Evolutionary conservation across 2,113 vertebrate species (phyloP).

Genomic region (Sceloporus undulatus): DNA sequence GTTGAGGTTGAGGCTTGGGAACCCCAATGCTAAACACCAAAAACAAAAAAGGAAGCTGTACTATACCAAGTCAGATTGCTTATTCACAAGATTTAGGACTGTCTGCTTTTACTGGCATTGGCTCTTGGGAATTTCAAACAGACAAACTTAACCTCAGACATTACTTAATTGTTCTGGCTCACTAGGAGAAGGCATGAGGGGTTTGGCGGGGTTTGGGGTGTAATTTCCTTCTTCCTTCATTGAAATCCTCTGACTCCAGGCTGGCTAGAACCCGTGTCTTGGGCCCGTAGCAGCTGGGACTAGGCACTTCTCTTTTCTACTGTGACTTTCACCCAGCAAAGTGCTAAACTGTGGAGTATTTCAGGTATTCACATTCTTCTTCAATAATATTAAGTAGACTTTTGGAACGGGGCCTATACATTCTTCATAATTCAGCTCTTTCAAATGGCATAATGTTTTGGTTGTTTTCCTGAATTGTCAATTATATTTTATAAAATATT

Average conservation of each 20-base stretch:
- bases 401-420: background rate
- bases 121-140: no score
- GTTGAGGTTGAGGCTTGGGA: no score
- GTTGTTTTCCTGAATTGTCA: background rate
- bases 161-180: background rate
- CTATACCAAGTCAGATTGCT: no score
- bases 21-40: no score
- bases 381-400: background rate
- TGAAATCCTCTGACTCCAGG: background rate
- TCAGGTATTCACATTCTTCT: background rate
- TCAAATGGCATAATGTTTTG: background rate
- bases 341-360: background rate
- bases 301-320: background rate
- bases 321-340: background rate
- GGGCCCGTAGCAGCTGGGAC: no score
- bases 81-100: no score
- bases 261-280: no score
- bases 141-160: no score
- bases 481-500: slow-evolving; percentile 1
- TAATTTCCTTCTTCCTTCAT: background rate
- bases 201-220: background rate
- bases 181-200: background rate
- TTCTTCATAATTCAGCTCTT: background rate
- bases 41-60: no score
- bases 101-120: no score